Evolutionary conservation across 1,140 invertebrate genomes (phyloP), one percentile per base, ranked within the genome.

Genomic region (Ceratoteleas bidentatus): DNA sequence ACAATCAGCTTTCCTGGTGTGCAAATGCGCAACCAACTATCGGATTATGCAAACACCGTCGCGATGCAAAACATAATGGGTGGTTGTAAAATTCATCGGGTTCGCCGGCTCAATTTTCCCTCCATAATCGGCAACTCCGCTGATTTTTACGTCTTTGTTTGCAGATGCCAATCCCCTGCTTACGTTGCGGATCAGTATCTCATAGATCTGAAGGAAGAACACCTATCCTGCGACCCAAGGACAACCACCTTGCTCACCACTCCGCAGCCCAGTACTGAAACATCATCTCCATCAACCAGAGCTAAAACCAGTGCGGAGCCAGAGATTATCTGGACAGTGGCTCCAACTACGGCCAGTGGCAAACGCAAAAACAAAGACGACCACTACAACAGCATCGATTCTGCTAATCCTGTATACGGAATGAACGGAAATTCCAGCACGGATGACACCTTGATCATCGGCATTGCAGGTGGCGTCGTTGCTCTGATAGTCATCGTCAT

Each of bases 361-460:
- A 91, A 90, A 53, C 93, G 93, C 77, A 87, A 89, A 32, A 90
- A 92, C 82, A 93, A 93, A 15, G 93, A 94, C 64, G 92, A 93
- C 10, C 93, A 92, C 83, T 92, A 93, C 15, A 93, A 93, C 70
- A 92, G 92, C 9, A 93, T 93, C 86, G 93, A 88, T 8, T 47
- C 77, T 0, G 50, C 73, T 1, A 92, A 93, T 92, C 69, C 92
- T 4, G 72, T 83, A 0, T 76, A 82, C 15, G 81, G 86, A 15
- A 77, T 83, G 24, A 84, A 81, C 13, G 82, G 93, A 7, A 92
- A 93, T 3, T 92, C 96, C 0, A 95, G 93, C 50, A 97, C 97
- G 76, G 97, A 98, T 84, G 97, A 98, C 83, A 97, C 96, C 2
- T 88, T 98, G 0, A 98, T 98, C 54, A 97, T 98, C 60, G 96